A percentile compares a stretch with the other conserved stretches of the same genome.
phyloP scores from a whole-genome alignment of 2,888 invertebrate species.

The Oligia fasciuncula region DNA sequence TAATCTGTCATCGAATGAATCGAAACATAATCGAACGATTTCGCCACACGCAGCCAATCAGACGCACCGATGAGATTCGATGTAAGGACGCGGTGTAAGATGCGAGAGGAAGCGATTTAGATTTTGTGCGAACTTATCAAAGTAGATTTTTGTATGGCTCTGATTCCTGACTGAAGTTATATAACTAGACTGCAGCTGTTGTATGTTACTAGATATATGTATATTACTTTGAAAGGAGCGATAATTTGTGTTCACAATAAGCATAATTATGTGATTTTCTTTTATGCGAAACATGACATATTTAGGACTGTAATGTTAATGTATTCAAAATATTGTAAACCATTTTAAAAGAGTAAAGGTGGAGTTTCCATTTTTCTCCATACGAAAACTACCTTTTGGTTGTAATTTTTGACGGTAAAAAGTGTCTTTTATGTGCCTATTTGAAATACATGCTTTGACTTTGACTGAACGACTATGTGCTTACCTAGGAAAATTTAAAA shows the following conservation, averaged over 20 bases:
- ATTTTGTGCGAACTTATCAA: not conserved
- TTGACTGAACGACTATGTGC: not conserved
- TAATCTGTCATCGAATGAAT: slow-evolving; percentile 89
- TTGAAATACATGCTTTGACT: too few species aligned
- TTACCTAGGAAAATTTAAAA: not conserved
- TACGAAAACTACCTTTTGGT: too few species aligned
- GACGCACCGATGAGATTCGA: slow-evolving; percentile 85
- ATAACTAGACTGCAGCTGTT: too few species aligned
- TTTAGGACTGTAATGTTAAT: not conserved
- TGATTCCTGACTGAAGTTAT: not conserved
- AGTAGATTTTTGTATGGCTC: not conserved
- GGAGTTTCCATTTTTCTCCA: too few species aligned
- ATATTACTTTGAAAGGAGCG: not conserved
- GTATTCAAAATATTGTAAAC: too few species aligned
- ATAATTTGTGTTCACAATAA: too few species aligned
- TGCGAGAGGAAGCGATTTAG: slow-evolving; percentile 54
- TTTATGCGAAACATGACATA: not conserved
- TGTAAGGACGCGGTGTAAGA: slow-evolving; percentile 70
- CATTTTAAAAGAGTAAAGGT: too few species aligned
- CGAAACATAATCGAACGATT: slow-evolving; percentile 86
- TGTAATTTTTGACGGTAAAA: too few species aligned
- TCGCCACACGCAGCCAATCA: slow-evolving; percentile 90
- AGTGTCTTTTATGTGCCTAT: too few species aligned
- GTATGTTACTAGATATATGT: not conserved
- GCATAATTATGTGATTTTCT: too few species aligned